These are phyloP conservation scores for Solenopsis fugax DNA, from an alignment of 1,140 invertebrate species.

Conservation along the genomic window DNA sequence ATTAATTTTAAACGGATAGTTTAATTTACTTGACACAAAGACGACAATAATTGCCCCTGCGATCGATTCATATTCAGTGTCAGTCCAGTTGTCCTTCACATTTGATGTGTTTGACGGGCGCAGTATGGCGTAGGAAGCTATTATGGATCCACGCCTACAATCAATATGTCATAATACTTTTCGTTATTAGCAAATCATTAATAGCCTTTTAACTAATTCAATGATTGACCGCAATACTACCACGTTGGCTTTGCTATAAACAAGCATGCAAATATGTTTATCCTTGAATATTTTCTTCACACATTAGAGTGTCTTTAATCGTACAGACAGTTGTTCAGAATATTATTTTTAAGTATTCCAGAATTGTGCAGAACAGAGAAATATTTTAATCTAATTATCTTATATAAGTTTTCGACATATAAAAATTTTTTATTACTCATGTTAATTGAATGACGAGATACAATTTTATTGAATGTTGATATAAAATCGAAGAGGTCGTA, in stretches of 20 bases:
- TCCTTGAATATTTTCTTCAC: too few species aligned
- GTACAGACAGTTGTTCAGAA: background rate
- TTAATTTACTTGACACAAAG: background rate
- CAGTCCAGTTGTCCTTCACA: constrained; percentile 47
- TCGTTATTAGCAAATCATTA: constrained; percentile 46
- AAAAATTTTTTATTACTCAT: background rate
- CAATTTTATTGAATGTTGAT: background rate
- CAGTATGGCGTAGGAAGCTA: constrained; percentile 52
- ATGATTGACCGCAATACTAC: constrained; percentile 33
- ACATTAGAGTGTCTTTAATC: background rate
- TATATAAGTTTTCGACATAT: too few species aligned
- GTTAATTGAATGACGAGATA: background rate
- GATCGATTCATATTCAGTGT: constrained; percentile 72
- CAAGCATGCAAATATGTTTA: background rate
- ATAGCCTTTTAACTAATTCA: constrained; percentile 44
- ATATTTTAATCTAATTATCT: background rate
- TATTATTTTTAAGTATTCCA: background rate
- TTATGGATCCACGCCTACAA: constrained; percentile 70
- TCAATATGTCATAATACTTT: constrained; percentile 50
- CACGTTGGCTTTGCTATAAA: background rate
- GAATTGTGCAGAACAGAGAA: background rate
- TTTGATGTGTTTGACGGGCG: constrained; percentile 49
- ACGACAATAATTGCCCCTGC: constrained; percentile 25
- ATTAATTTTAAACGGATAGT: constrained; percentile 3
- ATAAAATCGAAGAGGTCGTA: background rate